Conservation (phyloP, 2,797 vertebrate genomes). For the Sebastes goodei region DNA sequence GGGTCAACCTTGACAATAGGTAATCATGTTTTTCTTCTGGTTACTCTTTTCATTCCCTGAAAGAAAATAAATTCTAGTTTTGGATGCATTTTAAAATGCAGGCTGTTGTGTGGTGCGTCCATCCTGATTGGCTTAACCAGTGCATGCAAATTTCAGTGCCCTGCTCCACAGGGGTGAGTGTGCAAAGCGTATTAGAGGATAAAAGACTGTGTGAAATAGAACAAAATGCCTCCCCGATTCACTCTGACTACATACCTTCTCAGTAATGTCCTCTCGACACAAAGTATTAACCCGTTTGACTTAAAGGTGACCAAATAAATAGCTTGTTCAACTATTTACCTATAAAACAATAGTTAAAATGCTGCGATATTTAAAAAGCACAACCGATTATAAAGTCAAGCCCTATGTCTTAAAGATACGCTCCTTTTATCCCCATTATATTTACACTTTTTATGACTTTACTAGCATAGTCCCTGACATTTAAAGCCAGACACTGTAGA, state of each 20-base stretch:
- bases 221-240: background rate
- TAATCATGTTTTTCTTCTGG: background rate
- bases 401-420: background rate
- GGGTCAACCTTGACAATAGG: background rate
- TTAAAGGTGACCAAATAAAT: background rate
- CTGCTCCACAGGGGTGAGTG: background rate
- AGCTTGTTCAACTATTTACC: background rate
- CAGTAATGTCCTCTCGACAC: slow-evolving; percentile 2
- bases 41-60: background rate
- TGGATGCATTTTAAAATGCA: background rate
- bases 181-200: slow-evolving; percentile 1
- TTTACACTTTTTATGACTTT: slow-evolving; percentile 16
- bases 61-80: background rate
- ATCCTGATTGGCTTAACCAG: background rate
- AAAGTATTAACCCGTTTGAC: background rate
- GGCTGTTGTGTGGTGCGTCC: background rate
- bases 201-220: slow-evolving; percentile 4
- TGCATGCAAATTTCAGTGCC: background rate
- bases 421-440: slow-evolving; percentile 18
- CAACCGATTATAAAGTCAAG: slow-evolving; percentile 13
- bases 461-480: slow-evolving; percentile 16
- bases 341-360: background rate
- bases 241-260: background rate
- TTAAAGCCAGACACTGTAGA: slow-evolving; percentile 29
- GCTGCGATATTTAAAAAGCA: background rate